Base-by-base conservation (phyloP, 2,797 vertebrate genomes). In the Gymnoscopelus braueri region DNA sequence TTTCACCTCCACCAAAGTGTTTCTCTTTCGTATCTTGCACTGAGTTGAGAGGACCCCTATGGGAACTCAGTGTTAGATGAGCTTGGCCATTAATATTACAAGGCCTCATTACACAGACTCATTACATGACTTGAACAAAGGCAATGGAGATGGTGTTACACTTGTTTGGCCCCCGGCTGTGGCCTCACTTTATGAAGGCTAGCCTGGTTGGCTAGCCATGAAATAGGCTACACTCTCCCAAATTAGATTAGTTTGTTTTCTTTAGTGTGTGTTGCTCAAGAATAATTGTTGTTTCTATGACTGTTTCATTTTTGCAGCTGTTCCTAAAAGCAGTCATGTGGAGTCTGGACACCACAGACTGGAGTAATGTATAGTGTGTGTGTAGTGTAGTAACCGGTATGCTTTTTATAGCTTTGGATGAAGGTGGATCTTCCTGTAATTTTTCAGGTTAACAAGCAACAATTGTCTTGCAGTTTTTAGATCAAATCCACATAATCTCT, bases 71-170 rank as follows among this genome's bases (percentile, higher is more conserved):
- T 78, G 88, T 83, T 59, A 79, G 69, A 44, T 84, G 82, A 92
- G 85, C 75, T 5, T 65, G 64, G 65, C 73, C 61, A 80, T 95
- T 62, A 87, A 92, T 94, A 85, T 89, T 93, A 84, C 75, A 94
- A 88, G 69, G 65, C 49, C 72, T 92, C 89, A 91, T 94, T 94
- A 94, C 87, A 92, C 87, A 92, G 87, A 54, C 85, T 93, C 91
- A 92, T 94, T 94, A 93, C 91, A 92, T 74, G 82, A 78, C 70
- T 65, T 55, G 35, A 83, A 90, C 90, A 92, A 88, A 88, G 77
- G 77, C 77, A 49, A 57, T 54, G 63, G 39, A 82, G 85, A 60
- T 91, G 71, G 2, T 69, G 74, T 94, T 93, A 77, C 92, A 74
- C 58, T 72, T 48, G 35, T 61, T 70, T 83, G 67, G 48, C 26